Evolutionary conservation across 2,888 invertebrate genomes (phyloP), one percentile per base, ranked within the genome.

Genomic region (Calliopum simillimum): DNA sequence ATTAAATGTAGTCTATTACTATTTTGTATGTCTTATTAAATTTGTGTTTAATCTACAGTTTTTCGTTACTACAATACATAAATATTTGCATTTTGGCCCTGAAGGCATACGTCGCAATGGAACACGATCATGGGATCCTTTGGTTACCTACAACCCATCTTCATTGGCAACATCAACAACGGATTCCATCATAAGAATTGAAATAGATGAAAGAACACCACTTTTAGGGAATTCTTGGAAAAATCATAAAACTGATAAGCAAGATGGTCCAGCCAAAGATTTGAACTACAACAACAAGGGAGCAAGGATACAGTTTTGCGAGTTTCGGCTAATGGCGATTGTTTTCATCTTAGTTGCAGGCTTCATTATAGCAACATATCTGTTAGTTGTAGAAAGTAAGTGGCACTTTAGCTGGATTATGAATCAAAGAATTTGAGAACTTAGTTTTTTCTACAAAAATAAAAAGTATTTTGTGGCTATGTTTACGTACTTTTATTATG

Each of bases 351-450:
- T 85, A 16, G 64, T 76, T 25, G 55, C 70, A 23, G 80, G 78
- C 16, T 59, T 82, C n/a, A 68, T 73, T 49, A 72, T 84, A 73
- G 83, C 81, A 67, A 73, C 73, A 5, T 85, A 85, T 79, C 77
- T 85, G 67, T 77, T 85, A 67, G 75, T 79, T 72, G 74, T 73
- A 74, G 79, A 85, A 79, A 74, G 85, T 85, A 79, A 84, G 81
- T 79, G 68, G 64, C 64, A 56, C 58, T 33, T 43, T 16, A 69
- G 44, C 19, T 69, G 33, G 63, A 3, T 46, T 64, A 64, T 49
- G n/a, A 2, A 59, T 14, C 0, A n/a, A 47, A 14, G 53, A 25
- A 49, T 51, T 44, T 62, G n/a, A 12, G 2, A 55, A 8, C n/a
- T 2, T 25, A 25, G 63, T 44, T 55, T 47, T 55, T 12, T 41